phyloP scores from a whole-genome alignment of 2,797 vertebrate genomes.

The Kryptolebias ocellatus region DNA sequence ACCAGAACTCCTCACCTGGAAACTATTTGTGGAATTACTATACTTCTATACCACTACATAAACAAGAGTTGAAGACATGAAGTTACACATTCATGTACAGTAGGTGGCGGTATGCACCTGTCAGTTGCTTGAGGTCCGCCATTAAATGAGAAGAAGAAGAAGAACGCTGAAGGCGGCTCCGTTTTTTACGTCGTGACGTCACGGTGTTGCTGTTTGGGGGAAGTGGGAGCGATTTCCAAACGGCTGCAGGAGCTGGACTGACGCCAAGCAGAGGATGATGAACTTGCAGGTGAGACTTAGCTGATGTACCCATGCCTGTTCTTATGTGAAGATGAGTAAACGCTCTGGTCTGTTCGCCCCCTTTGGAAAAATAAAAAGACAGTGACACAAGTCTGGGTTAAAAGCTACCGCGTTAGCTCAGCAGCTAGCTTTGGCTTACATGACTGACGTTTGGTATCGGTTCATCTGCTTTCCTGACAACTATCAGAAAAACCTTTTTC shows the following conservation, averaged over 20 bases:
- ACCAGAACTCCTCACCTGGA: no score
- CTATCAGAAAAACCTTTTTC: background rate
- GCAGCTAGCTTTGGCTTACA: conserved; percentile 34
- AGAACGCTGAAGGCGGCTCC: background rate
- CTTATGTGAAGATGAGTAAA: background rate
- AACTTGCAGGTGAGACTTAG: conserved; percentile 28
- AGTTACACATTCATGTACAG: no score
- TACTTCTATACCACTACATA: no score
- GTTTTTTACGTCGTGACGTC: conserved; percentile 32
- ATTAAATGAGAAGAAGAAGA: no score
- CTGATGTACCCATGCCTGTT: background rate
- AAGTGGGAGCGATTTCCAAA: background rate
- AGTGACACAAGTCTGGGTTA: background rate
- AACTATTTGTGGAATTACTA: no score
- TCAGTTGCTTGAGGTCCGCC: no score
- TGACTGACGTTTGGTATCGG: conserved; percentile 7
- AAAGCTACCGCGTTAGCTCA: conserved; percentile 17
- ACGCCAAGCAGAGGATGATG: conserved; percentile 23
- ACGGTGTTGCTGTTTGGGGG: conserved; percentile 1
- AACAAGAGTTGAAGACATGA: no score
- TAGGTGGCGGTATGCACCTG: no score
- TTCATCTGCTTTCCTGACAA: background rate
- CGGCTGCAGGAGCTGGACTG: background rate
- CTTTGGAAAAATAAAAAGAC: background rate
- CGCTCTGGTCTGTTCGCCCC: no score